Conservation (phyloP, 2,888 invertebrate species). For the Eupithecia tripunctaria region DNA sequence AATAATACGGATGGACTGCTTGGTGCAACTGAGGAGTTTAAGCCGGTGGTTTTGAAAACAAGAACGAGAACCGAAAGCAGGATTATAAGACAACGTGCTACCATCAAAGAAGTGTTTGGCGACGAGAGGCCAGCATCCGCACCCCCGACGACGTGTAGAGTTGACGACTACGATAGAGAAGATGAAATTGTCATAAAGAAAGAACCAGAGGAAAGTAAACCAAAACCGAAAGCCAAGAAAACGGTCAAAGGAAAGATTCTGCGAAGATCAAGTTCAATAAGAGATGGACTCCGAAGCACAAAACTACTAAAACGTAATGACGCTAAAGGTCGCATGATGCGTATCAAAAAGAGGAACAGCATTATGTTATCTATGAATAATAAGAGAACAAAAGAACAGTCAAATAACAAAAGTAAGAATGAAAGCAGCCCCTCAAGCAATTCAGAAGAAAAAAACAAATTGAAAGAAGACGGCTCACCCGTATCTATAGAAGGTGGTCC, state of each 20-base stretch:
- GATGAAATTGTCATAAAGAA: constrained; percentile 63
- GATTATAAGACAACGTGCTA: constrained; percentile 88
- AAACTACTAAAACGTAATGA: constrained; percentile 78
- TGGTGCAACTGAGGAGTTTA: constrained; percentile 86
- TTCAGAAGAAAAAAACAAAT: constrained; percentile 73
- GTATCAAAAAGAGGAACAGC: constrained; percentile 79
- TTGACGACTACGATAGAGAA: constrained; percentile 68
- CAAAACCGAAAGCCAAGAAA: constrained; percentile 75
- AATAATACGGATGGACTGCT: constrained; percentile 85
- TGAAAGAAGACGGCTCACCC: constrained; percentile 69
- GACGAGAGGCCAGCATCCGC: constrained; percentile 92
- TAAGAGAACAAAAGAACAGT: constrained; percentile 74
- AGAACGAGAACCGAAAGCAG: constrained; percentile 91
- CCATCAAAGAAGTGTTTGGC: constrained; percentile 93
- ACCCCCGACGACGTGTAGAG: constrained; percentile 87
- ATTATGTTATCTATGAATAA: constrained; percentile 73
- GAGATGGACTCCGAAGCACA: constrained; percentile 79
- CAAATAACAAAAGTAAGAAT: constrained; percentile 66
- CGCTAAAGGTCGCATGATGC: constrained; percentile 74
- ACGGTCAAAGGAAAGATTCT: constrained; percentile 71
- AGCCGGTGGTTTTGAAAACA: constrained; percentile 89
- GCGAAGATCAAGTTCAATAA: constrained; percentile 73
- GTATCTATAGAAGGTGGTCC: constrained; percentile 67
- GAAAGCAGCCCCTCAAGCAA: constrained; percentile 57
- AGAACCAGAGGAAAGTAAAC: constrained; percentile 65